phyloP scores from a whole-genome alignment of 2,888 invertebrate genomes.

The Epiblema foenella region DNA sequence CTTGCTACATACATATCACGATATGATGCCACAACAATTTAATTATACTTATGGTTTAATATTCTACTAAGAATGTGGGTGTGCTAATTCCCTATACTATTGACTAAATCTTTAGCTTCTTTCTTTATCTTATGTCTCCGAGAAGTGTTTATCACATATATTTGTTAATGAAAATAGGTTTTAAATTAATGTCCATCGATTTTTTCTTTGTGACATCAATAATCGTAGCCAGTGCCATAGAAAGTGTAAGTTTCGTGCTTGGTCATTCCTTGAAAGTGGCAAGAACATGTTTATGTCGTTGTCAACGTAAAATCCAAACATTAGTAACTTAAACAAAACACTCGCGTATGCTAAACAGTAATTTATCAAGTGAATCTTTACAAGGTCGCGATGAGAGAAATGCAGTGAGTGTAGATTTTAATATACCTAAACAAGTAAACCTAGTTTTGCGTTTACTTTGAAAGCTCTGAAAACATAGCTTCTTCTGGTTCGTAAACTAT shows the following conservation, averaged over 20 bases:
- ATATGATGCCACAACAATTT: too few species aligned
- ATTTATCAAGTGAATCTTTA: conserved; percentile 53
- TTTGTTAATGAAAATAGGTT: conserved; percentile 7
- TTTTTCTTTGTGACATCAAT: conserved; percentile 33
- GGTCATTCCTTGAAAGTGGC: conserved; percentile 25
- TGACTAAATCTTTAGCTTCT: not conserved
- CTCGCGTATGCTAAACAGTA: conserved; percentile 48
- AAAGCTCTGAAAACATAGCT: conserved; percentile 4
- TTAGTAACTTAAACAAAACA: conserved; percentile 46
- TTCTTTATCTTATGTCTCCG: not conserved
- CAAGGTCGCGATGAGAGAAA: conserved; percentile 48
- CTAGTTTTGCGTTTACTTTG: not conserved
- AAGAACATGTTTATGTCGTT: conserved; percentile 36
- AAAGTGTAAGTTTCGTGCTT: conserved; percentile 33
- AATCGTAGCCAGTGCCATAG: conserved; percentile 14
- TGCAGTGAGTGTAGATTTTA: conserved; percentile 36
- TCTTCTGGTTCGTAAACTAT: not conserved
- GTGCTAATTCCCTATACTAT: too few species aligned
- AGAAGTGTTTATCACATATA: not conserved
- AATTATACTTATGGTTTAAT: too few species aligned
- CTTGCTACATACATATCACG: too few species aligned
- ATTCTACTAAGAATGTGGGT: too few species aligned
- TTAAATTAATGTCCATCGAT: not conserved
- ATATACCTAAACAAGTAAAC: conserved; percentile 14
- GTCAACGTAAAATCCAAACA: conserved; percentile 51